Evolutionary conservation across 2,888 invertebrate species (phyloP).

Genomic region (Micoletzkya japonica): DNA sequence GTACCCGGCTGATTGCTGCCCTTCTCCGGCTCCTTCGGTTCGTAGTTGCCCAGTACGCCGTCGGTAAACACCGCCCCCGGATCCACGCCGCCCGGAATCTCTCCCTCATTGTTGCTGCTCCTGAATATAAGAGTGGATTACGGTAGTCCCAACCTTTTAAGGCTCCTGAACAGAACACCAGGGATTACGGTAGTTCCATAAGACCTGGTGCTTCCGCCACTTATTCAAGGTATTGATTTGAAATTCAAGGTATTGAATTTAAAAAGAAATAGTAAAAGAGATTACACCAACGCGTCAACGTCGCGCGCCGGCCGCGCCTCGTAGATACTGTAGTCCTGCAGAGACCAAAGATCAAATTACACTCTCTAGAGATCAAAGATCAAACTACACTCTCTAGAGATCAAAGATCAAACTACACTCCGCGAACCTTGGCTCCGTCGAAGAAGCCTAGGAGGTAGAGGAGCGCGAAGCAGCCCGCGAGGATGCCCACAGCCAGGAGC

Average conservation of each 20-base stretch:
- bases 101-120: conserved; percentile 18
- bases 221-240: no score
- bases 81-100: conserved; percentile 52
- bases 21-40: conserved; percentile 73
- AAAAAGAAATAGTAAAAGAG: no score
- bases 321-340: background rate
- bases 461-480: conserved; percentile 7
- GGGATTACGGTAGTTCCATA: no score
- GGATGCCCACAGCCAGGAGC: background rate
- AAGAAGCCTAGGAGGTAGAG: conserved; percentile 13
- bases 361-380: background rate
- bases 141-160: no score
- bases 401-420: background rate
- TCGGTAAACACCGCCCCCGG: conserved; percentile 62
- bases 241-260: no score
- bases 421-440: conserved; percentile 4
- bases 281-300: no score
- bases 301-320: background rate
- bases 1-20: conserved; percentile 75
- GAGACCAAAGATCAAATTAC: background rate
- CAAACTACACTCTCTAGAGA: background rate
- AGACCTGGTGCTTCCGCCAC: no score
- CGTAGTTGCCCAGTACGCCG: conserved; percentile 76
- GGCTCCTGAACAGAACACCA: no score
- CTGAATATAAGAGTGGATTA: no score